Base-by-base conservation (phyloP, 2,888 invertebrate species). In the Synergus laeviventris region DNA sequence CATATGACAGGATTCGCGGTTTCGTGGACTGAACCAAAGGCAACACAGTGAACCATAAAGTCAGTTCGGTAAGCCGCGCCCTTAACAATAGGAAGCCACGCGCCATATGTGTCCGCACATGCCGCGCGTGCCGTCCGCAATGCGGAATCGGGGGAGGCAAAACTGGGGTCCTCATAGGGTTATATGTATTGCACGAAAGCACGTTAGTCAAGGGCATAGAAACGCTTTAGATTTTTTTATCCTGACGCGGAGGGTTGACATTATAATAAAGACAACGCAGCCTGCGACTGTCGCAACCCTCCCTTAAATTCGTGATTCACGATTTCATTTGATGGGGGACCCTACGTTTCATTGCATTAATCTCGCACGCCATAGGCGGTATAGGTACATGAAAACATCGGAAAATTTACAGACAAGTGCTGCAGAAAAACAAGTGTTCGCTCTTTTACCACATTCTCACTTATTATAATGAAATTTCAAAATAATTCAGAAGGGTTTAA, bases 21-120 rank as follows among this genome's bases (percentile, higher is more conserved):
- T 21, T 74, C 16, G 78, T 75, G 81, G 78, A 76, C 76, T 78
- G 74, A 78, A 66, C 76, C 56, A 60, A 80, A 76, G 75, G 82
- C 81, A 84, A 79, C 81, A 85, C 81, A 84, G 84, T 83, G 82
- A 83, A 85, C 84, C 84, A 81, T 85, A 85, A 88, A 88, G 88
- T 88, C 88, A 87, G 86, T 87, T 87, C 84, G 85, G 86, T 86
- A 84, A 85, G 86, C 86, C 86, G 83, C 83, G 85, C 84, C 83
- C 82, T 83, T 85, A 83, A 87, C 88, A 88, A 87, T 87, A 84
- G 87, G 84, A 87, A 88, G 88, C 88, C 88, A 88, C 88, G 86
- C 87, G 88, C 87, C 88, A 88, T 88, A 88, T 88, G 88, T 81
- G 87, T 79, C 84, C 82, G 85, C 88, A 88, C 87, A 88, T 88